phyloP scores from a whole-genome alignment of 2,797 vertebrate species.

The Enteromius mattozi region DNA sequence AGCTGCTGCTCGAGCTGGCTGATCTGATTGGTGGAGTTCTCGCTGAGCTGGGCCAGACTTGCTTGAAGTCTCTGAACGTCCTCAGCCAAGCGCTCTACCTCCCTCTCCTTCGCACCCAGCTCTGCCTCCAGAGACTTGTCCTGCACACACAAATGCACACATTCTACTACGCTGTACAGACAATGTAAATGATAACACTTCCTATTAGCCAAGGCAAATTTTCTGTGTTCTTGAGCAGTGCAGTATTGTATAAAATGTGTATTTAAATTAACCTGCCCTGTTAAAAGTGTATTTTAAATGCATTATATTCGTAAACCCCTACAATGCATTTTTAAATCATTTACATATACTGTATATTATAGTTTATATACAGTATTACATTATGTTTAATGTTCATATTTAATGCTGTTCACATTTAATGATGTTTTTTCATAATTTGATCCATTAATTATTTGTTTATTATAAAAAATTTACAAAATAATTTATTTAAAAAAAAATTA shows the following conservation, averaged over 20 bases:
- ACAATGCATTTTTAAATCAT: background rate
- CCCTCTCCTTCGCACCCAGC: slow-evolving; percentile 84
- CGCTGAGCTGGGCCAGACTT: slow-evolving; percentile 85
- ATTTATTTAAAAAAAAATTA: too few species aligned
- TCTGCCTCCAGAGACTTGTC: slow-evolving; percentile 87
- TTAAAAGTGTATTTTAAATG: background rate
- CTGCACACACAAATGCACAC: slow-evolving; percentile 64
- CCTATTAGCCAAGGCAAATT: background rate
- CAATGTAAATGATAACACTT: background rate
- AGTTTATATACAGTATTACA: background rate
- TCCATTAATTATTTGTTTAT: background rate
- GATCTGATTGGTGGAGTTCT: slow-evolving; percentile 87
- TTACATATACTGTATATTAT: too few species aligned
- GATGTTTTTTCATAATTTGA: background rate
- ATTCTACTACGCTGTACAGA: background rate
- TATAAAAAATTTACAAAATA: background rate
- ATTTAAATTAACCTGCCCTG: background rate
- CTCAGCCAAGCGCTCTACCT: slow-evolving; percentile 85
- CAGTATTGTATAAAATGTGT: background rate
- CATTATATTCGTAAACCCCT: background rate
- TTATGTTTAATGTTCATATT: background rate
- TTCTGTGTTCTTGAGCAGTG: background rate
- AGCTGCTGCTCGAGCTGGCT: slow-evolving; percentile 89
- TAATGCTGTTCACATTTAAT: background rate
- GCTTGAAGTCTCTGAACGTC: slow-evolving; percentile 88